phyloP scores from a whole-genome alignment of 1,140 invertebrate genomes.

The Lordiphosa collinella region DNA sequence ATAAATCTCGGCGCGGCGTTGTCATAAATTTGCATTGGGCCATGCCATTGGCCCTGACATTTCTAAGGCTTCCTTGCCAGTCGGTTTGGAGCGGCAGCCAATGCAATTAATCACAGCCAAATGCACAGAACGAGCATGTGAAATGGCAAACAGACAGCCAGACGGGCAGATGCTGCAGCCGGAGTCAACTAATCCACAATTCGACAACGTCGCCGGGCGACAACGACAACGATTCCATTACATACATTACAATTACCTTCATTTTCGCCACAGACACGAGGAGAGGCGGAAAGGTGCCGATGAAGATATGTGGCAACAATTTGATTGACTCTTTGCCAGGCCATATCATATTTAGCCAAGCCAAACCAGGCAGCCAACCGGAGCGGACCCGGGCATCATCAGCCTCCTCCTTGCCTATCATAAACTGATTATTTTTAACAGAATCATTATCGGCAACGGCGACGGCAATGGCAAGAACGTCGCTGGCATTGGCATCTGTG shows the following conservation, averaged over 20 bases:
- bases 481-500: not conserved
- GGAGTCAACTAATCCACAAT: conserved; percentile 65
- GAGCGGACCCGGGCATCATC: conserved; percentile 14
- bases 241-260: conserved; percentile 34
- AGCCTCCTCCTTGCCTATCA: conserved; percentile 46
- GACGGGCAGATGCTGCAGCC: conserved; percentile 40
- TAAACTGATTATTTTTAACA: conserved; percentile 78
- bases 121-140: conserved; percentile 71
- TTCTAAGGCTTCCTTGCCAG: conserved; percentile 71
- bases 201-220: conserved; percentile 30
- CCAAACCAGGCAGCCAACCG: conserved; percentile 28
- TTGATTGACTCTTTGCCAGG: conserved; percentile 69
- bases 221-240: conserved; percentile 24
- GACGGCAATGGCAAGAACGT: conserved; percentile 21
- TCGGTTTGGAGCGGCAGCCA: conserved; percentile 52
- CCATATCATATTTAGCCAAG: conserved; percentile 69
- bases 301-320: conserved; percentile 65
- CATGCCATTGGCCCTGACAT: conserved; percentile 76
- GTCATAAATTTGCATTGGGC: conserved; percentile 76
- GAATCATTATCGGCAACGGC: conserved; percentile 74
- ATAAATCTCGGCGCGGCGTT: conserved; percentile 71
- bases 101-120: conserved; percentile 77
- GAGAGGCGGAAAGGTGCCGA: conserved; percentile 27
- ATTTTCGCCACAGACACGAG: conserved; percentile 55
- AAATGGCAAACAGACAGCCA: conserved; percentile 58